phyloP scores from a whole-genome alignment of 2,888 invertebrate genomes.

The Parapristionchus giblindavisi region DNA sequence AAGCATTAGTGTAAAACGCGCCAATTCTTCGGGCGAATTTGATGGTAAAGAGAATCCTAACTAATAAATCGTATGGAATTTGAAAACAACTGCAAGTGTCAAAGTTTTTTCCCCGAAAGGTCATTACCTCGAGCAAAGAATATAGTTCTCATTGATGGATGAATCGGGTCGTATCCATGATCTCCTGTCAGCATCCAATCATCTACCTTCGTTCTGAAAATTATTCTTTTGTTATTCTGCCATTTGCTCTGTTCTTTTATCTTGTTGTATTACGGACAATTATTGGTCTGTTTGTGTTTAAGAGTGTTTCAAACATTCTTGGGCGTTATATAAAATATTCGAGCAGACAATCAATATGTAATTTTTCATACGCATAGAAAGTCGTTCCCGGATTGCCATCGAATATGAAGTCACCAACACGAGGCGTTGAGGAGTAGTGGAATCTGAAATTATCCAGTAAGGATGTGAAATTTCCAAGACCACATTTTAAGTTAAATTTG shows the following conservation, averaged over 20 bases:
- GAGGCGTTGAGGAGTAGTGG: slow-evolving; percentile 55
- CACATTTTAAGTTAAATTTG: not conserved
- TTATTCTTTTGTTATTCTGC: not conserved
- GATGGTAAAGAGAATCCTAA: too few species aligned
- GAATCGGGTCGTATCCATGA: slow-evolving; percentile 64
- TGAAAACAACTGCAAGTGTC: too few species aligned
- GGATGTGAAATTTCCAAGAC: too few species aligned
- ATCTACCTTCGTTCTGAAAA: slow-evolving; percentile 45
- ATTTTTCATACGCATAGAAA: slow-evolving; percentile 49
- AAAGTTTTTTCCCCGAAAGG: not conserved
- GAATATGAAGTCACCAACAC: slow-evolving; percentile 63
- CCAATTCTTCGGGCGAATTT: too few species aligned
- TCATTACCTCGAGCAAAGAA: slow-evolving; percentile 61
- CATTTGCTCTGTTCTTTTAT: not conserved
- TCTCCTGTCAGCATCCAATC: slow-evolving; percentile 55
- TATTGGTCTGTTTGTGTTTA: too few species aligned
- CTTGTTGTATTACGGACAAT: not conserved
- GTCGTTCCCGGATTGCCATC: slow-evolving; percentile 60
- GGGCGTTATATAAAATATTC: not conserved
- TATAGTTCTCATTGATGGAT: slow-evolving; percentile 60
- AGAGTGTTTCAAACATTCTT: not conserved
- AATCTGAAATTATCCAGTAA: slow-evolving; percentile 42
- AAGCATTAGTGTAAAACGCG: too few species aligned
- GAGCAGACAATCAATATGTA: not conserved
- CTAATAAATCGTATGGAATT: too few species aligned